These are phyloP conservation scores for Triplophysa siluroides DNA, from an alignment of 2,113 vertebrate genomes.

Conservation along the genomic window DNA sequence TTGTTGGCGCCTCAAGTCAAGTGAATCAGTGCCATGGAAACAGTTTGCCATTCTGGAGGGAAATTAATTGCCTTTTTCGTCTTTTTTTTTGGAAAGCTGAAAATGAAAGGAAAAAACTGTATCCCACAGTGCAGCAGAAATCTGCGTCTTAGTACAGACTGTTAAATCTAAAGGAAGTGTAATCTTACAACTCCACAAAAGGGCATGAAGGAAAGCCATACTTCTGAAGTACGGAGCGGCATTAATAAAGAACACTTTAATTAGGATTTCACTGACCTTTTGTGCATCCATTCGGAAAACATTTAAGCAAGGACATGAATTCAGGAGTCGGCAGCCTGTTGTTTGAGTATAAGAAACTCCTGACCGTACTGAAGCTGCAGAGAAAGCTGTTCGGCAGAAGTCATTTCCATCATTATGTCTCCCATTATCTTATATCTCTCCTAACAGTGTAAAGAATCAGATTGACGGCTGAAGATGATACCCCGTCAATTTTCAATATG, in stretches of 20 bases:
- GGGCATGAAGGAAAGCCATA: neutral
- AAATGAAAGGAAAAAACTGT: neutral
- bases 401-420: slow-evolving; percentile 10
- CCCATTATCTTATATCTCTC: neutral
- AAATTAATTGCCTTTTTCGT: neutral
- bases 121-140: neutral
- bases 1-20: neutral
- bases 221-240: neutral
- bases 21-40: slow-evolving; percentile 11
- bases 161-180: neutral
- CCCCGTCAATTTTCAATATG: slow-evolving; percentile 7
- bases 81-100: neutral
- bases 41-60: neutral
- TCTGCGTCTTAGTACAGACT: neutral
- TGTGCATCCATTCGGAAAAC: neutral
- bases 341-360: neutral
- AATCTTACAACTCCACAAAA: neutral
- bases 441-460: slow-evolving; percentile 13
- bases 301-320: neutral
- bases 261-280: neutral
- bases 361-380: neutral
- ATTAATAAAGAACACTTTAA: neutral
- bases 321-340: neutral
- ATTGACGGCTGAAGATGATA: slow-evolving; percentile 32
- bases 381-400: neutral